Conservation (phyloP, 2,888 invertebrate genomes). For the Pachymerium ferrugineum region DNA sequence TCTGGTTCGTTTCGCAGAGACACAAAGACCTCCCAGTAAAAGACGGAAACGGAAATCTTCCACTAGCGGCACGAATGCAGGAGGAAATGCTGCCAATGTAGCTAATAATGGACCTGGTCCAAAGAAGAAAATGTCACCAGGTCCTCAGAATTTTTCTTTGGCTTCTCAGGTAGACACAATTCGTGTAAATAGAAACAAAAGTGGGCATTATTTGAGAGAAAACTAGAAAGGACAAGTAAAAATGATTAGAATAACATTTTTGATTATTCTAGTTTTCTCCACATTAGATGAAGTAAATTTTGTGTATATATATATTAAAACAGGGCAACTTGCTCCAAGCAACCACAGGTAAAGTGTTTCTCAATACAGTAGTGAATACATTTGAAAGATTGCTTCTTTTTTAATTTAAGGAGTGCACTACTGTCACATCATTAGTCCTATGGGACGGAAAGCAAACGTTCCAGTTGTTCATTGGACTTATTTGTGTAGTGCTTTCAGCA, state of each 20-base stretch:
- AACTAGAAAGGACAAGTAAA: too few relatives aligned
- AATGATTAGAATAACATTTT: too few relatives aligned
- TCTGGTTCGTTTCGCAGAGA: slow-evolving; percentile 72
- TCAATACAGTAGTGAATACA: background rate
- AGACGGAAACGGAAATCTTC: slow-evolving; percentile 92
- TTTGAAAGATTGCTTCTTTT: slow-evolving; percentile 2
- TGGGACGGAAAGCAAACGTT: slow-evolving; percentile 28
- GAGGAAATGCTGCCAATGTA: slow-evolving; percentile 44
- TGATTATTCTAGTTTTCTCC: too few relatives aligned
- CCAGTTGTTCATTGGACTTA: slow-evolving; percentile 30
- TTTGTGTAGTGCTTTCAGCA: slow-evolving; percentile 24
- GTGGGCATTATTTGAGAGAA: background rate
- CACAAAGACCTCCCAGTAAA: slow-evolving; percentile 89
- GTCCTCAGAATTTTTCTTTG: slow-evolving; percentile 85
- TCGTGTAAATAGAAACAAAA: background rate
- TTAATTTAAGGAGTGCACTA: background rate
- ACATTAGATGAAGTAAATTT: too few relatives aligned
- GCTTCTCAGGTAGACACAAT: slow-evolving; percentile 71
- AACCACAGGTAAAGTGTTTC: slow-evolving; percentile 21
- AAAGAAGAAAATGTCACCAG: slow-evolving; percentile 92
- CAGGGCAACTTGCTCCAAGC: slow-evolving; percentile 27
- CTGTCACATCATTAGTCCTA: slow-evolving; percentile 14
- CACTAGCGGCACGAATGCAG: slow-evolving; percentile 61
- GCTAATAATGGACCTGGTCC: slow-evolving; percentile 58
- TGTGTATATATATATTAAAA: slow-evolving; percentile 5